These are phyloP conservation scores for Mormyrus hasselquistii DNA, from an alignment of 2,797 vertebrate genomes.

Conservation along the genomic window DNA sequence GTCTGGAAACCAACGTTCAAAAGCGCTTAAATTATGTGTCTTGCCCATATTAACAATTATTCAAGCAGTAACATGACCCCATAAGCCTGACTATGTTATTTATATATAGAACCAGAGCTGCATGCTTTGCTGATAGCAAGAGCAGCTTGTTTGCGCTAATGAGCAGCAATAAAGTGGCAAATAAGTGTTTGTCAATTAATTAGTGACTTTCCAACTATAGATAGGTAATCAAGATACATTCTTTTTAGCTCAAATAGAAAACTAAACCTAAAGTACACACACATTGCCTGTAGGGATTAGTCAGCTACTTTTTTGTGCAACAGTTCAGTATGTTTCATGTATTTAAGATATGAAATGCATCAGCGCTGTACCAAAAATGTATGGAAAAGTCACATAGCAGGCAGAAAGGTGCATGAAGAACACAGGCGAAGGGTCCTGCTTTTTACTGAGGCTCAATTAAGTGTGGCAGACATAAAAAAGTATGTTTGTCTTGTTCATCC, in stretches of 20 bases:
- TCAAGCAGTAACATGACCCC: neutral
- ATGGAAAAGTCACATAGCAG: neutral
- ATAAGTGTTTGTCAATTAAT: neutral
- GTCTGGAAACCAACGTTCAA: neutral
- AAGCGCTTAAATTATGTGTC: neutral
- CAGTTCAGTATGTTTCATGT: neutral
- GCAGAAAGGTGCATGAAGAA: conserved; percentile 10
- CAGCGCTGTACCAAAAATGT: neutral
- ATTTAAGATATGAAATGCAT: neutral
- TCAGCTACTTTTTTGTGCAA: neutral
- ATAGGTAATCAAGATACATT: neutral
- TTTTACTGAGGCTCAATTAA: conserved; percentile 35
- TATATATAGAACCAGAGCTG: neutral
- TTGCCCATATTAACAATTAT: neutral
- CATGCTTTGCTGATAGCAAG: neutral
- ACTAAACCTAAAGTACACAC: neutral
- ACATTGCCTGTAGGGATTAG: neutral
- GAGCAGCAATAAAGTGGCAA: neutral
- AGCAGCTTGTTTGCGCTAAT: neutral
- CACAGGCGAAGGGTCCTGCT: neutral
- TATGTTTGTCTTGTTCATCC: conserved; percentile 29
- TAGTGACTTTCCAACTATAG: neutral
- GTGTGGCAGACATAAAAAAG: conserved; percentile 31
- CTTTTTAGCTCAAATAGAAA: neutral
- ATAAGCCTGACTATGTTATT: neutral